phyloP scores from a whole-genome alignment of 2,888 invertebrate species.

The Folsomia manolachei region DNA sequence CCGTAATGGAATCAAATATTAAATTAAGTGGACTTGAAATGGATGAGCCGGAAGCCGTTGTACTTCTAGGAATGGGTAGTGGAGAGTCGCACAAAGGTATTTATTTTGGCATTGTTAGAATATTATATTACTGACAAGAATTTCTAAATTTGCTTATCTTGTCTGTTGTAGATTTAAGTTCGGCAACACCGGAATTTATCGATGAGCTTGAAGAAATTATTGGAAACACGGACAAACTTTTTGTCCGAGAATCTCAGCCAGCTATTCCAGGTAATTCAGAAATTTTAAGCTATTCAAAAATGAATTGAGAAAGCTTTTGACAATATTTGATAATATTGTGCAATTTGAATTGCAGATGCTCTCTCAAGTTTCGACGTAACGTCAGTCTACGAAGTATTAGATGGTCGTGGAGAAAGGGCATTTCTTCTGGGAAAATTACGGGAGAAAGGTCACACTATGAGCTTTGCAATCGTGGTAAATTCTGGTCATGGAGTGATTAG shows the following conservation, averaged over 20 bases:
- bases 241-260: constrained; percentile 27
- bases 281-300: no score
- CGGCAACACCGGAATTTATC: constrained; percentile 16
- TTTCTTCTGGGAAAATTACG: constrained; percentile 30
- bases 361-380: constrained; percentile 14
- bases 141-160: no score
- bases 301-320: no score
- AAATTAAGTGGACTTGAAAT: background rate
- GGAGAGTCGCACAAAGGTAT: background rate
- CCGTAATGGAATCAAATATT: background rate
- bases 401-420: constrained; percentile 30
- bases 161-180: background rate
- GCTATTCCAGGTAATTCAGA: constrained; percentile 28
- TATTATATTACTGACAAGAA: no score
- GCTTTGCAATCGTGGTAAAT: constrained; percentile 20
- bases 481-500: constrained; percentile 30
- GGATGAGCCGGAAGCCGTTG: background rate
- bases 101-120: no score
- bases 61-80: background rate
- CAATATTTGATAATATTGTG: no score
- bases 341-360: background rate
- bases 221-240: constrained; percentile 35
- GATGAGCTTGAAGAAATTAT: constrained; percentile 38
- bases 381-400: constrained; percentile 36
- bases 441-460: constrained; percentile 9